phyloP scores from a whole-genome alignment of 2,113 vertebrate genomes.

The Numenius arquata region DNA sequence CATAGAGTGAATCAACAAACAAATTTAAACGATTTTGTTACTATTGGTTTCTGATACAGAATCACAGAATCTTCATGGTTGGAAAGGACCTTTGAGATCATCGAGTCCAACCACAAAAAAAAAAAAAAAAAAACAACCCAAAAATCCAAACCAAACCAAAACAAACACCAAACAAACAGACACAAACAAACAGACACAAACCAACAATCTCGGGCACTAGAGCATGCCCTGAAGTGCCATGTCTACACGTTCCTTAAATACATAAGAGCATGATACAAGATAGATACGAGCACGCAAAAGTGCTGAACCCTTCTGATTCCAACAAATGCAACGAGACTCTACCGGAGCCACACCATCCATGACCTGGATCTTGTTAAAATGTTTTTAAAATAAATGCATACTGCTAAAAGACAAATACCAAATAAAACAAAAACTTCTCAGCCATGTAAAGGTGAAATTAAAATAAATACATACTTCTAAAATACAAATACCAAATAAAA shows the following conservation, averaged over 20 bases:
- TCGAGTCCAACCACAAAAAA: no score
- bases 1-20: not conserved
- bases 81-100: no score
- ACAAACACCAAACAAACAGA: no score
- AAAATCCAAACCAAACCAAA: no score
- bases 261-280: no score
- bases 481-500: not conserved
- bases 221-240: no score
- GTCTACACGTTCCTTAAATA: no score
- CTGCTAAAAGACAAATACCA: not conserved
- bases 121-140: no score
- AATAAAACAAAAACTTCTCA: not conserved
- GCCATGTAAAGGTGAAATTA: not conserved
- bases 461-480: not conserved
- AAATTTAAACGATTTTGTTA: not conserved
- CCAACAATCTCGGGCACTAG: no score
- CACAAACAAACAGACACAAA: no score
- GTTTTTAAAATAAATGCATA: not conserved
- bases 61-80: no score
- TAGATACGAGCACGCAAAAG: not conserved
- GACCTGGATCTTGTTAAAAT: not conserved
- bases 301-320: not conserved
- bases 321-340: not conserved
- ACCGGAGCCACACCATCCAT: not conserved
- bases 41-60: accelerated